A percentile compares a stretch with the other conserved stretches of the same genome.
Conservation (phyloP, 2,888 invertebrate species). For the Eupithecia centaureata region DNA sequence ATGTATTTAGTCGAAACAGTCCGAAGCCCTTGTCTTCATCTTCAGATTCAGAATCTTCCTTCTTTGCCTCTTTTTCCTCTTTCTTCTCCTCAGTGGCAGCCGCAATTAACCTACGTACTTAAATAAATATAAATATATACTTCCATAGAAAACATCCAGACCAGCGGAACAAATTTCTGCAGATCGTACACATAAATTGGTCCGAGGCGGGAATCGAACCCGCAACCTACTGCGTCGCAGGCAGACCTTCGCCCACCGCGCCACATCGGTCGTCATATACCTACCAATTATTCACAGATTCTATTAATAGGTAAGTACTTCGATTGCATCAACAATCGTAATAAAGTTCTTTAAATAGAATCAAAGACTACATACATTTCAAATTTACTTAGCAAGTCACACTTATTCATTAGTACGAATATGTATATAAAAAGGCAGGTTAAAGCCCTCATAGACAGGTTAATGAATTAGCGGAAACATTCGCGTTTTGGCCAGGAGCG, state of each 20-base stretch:
- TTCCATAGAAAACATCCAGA: too few species aligned
- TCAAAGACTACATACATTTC: not conserved
- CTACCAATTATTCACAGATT: not conserved
- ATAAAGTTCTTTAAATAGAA: not conserved
- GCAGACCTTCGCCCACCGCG: too few species aligned
- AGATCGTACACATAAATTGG: too few species aligned
- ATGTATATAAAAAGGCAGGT: conserved; percentile 53
- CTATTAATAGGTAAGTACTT: not conserved
- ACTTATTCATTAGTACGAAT: not conserved
- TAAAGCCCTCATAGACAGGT: conserved; percentile 62
- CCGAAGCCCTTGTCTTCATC: conserved; percentile 99
- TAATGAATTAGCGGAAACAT: conserved; percentile 65
- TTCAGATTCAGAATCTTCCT: conserved; percentile 96
- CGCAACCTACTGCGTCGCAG: too few species aligned
- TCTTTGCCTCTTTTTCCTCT: conserved; percentile 92
- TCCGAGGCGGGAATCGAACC: too few species aligned
- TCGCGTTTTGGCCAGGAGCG: conserved; percentile 67
- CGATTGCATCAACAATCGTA: not conserved
- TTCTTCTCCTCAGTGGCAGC: too few species aligned
- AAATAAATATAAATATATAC: too few species aligned
- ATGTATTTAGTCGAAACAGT: conserved; percentile 91
- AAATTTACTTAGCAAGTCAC: not conserved
- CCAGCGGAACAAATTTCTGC: too few species aligned
- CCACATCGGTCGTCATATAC: too few species aligned
- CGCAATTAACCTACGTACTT: too few species aligned